phyloP scores from a whole-genome alignment of 2,888 invertebrate species.

The Idaea straminata region DNA sequence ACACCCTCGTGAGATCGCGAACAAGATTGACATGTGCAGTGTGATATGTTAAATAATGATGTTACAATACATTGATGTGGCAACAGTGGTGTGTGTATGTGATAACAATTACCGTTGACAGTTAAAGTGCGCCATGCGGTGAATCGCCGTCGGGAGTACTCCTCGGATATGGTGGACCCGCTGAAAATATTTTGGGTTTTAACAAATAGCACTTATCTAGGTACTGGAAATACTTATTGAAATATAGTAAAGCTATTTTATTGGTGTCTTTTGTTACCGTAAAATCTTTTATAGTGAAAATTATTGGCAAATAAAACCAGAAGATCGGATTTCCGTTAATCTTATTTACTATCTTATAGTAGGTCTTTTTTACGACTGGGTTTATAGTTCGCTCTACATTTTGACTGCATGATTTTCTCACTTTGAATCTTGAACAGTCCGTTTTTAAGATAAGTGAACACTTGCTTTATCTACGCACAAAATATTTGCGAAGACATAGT shows the following conservation, averaged over 20 bases:
- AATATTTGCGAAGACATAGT: neutral
- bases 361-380: constrained; percentile 52
- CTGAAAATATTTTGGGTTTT: constrained; percentile 91
- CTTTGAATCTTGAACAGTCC: constrained; percentile 30
- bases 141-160: constrained; percentile 58
- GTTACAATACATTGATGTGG: constrained; percentile 33
- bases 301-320: constrained; percentile 34
- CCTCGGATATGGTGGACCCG: constrained; percentile 88
- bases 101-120: constrained; percentile 48
- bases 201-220: constrained; percentile 90
- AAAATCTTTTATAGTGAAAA: constrained; percentile 26
- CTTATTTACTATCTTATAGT: constrained; percentile 48
- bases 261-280: constrained; percentile 1
- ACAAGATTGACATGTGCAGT: constrained; percentile 39
- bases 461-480: neutral
- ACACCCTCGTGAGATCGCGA: constrained; percentile 35
- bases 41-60: constrained; percentile 47
- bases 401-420: constrained; percentile 37
- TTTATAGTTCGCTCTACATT: constrained; percentile 53
- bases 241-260: constrained; percentile 9
- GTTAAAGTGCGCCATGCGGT: constrained; percentile 71
- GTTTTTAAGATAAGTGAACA: neutral
- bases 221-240: constrained; percentile 64
- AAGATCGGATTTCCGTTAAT: constrained; percentile 34
- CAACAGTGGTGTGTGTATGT: constrained; percentile 39